These are phyloP conservation scores for Virgularia gustaviana DNA, from an alignment of 92 coral and sea anemone genomes.

Conservation along the genomic window DNA sequence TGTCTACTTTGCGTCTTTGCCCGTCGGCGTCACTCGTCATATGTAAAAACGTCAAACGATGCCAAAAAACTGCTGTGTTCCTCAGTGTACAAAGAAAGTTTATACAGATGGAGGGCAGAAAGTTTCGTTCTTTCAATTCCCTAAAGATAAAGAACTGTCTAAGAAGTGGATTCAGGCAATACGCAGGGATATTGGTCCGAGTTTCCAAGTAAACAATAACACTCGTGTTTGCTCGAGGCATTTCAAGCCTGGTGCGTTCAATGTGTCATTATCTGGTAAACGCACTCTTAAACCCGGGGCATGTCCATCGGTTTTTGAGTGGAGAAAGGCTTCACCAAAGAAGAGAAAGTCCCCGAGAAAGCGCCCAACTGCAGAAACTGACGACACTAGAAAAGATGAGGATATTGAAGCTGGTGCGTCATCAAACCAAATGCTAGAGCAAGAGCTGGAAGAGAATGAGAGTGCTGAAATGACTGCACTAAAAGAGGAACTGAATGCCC, in stretches of 20 bases:
- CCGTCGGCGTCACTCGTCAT: too few relatives aligned
- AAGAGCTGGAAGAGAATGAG: not conserved
- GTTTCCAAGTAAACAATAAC: constrained; percentile 48
- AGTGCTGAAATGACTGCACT: not conserved
- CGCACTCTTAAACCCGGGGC: constrained; percentile 26
- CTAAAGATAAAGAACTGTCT: constrained; percentile 38
- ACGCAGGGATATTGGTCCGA: constrained; percentile 60
- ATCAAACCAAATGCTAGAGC: not conserved
- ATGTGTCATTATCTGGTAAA: constrained; percentile 39
- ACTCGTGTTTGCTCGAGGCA: constrained; percentile 63
- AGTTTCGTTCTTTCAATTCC: constrained; percentile 58
- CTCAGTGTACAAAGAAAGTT: constrained; percentile 54
- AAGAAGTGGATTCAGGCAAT: constrained; percentile 61
- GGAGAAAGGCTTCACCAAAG: constrained; percentile 47
- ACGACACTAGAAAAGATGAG: not conserved
- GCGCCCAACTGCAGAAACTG: not conserved
- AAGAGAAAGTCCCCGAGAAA: constrained; percentile 43
- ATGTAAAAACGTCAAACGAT: too few relatives aligned
- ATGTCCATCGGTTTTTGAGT: constrained; percentile 44
- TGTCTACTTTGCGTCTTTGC: too few relatives aligned
- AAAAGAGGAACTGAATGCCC: not conserved
- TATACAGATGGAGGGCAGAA: constrained; percentile 51
- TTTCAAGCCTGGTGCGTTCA: too few relatives aligned
- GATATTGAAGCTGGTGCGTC: constrained; percentile 10
- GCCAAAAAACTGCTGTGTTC: constrained; percentile 69